Evolutionary conservation across 2,113 vertebrate genomes (phyloP), one percentile per base, ranked within the genome.

Genomic region (Lamprotornis superbus): DNA sequence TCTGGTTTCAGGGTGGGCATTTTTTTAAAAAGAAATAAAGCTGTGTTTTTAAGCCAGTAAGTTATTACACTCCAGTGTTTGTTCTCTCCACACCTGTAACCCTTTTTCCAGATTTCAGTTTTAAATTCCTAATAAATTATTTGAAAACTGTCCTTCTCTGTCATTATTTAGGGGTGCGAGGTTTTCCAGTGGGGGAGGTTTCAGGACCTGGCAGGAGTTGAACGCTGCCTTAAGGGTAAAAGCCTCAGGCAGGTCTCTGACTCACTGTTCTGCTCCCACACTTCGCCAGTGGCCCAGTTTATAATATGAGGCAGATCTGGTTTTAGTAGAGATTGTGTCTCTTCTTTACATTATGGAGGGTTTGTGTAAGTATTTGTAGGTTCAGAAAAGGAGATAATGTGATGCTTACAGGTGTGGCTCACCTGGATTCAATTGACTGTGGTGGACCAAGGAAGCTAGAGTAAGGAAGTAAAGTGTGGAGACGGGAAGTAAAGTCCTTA

Each of bases 41-140:
- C 83, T 98, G 97, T 98, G 98, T 98, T 98, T 98, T 88, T 95
- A 98, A 98, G 97, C 97, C 98, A 98, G 98, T 98, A 98, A 98
- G 96, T 98, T 98, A 98, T 98, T 98, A 97, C 96, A 95, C 96
- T 97, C 97, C 98, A 91, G 97, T 97, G 98, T 98, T 98, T 98
- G 95, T 98, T 98, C 98, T 98, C 97, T 98, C 98, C 98, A 98
- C 98, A 98, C 98, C 98, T 99, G 98, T 99, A 99, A 99, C 98
- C 98, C 98, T 98, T 98, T 98, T 98, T 98, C 97, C 98, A 98
- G 97, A 98, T 98, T 98, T 98, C 98, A 97, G 98, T 99, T 99
- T 98, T 98, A 99, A 99, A 98, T 99, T 99, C 98, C 98, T 99
- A 99, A 99, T 99, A 99, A 99, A 99, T 99, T 99, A 99, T 99